Conservation (phyloP, 2,113 vertebrate genomes). For the Xenopus laevis region DNA sequence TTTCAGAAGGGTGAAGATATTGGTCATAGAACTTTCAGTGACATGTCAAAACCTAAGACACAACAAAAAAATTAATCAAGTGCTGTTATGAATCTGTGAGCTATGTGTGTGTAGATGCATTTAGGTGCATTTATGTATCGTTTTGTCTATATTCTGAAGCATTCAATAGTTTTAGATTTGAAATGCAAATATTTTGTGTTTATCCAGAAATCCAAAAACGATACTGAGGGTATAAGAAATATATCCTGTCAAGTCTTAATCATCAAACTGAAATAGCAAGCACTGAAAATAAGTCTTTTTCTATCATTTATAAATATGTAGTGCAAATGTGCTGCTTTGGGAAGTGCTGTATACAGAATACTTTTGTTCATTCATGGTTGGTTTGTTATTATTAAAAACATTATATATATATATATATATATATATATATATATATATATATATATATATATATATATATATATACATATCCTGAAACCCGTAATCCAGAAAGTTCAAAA, state of each 20-base stretch:
- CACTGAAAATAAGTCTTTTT: slow-evolving; percentile 19
- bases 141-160: slow-evolving; percentile 34
- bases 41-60: slow-evolving; percentile 41
- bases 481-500: too few species aligned
- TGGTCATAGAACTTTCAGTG: slow-evolving; percentile 40
- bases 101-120: slow-evolving; percentile 34
- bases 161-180: slow-evolving; percentile 27
- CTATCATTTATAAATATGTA: slow-evolving; percentile 30
- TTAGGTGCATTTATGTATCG: slow-evolving; percentile 42
- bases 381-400: too few species aligned
- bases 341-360: not conserved
- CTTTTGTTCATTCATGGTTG: not conserved
- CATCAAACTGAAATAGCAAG: slow-evolving; percentile 21
- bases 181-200: slow-evolving; percentile 24
- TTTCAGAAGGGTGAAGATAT: slow-evolving; percentile 41
- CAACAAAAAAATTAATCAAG: slow-evolving; percentile 43
- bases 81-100: slow-evolving; percentile 38
- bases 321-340: slow-evolving; percentile 20
- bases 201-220: slow-evolving; percentile 36
- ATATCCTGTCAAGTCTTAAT: slow-evolving; percentile 29
- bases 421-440: too few species aligned
- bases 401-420: too few species aligned
- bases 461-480: too few species aligned
- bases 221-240: slow-evolving; percentile 20
- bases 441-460: too few species aligned